Evolutionary conservation across 1,140 invertebrate genomes (phyloP), one percentile per base, ranked within the genome.

Genomic region (Hypothenemus hampei): DNA sequence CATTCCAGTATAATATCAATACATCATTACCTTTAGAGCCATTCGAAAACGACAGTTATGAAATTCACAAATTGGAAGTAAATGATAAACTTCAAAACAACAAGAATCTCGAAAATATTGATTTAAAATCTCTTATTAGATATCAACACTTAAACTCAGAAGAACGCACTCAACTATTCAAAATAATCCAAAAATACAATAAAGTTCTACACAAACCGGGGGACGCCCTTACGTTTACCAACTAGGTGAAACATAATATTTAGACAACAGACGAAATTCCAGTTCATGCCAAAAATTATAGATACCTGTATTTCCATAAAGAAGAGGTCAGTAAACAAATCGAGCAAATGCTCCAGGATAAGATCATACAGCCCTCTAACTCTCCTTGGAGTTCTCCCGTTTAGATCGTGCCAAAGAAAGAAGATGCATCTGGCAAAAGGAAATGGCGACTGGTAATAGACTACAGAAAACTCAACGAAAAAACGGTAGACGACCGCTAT

Each of bases 391-490:
- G 11, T 22, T 44, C n/a, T 22, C 41, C 22, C 11, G 20, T 15
- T 15, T n/a, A n/a, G n/a, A n/a, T n/a, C n/a, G n/a, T n/a, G n/a
- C n/a, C n/a, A n/a, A n/a, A 20, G 11, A 4, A 20, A 18, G 1
- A 11, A 11, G 37, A 40, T 18, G 37, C 13, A 3, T 40, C 37
- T 2, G 18, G 18, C 20, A 13, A 40, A 40, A 40, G 2, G 13
- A 44, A 44, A 44, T 21, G 41, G 23, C 20, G 20, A 21, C 10
- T 19, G 13, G 19, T 44, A 3, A n/a, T 44, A 21, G 41, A 44
- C 16, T 44, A 44, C 16, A 2, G 41, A 11, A 44, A 44, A 21
- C n/a, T 44, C 11, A 44, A 44, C 19, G 41, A 44, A 20, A 44
- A 44, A 22, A 44, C 41, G 2, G n/a, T 44, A 3, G 23, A 21